Percentiles rank a stretch among this genome's conserved stretches.
phyloP scores from a whole-genome alignment of 1,140 invertebrate species.

The Macrobrachium rosenbergii region DNA sequence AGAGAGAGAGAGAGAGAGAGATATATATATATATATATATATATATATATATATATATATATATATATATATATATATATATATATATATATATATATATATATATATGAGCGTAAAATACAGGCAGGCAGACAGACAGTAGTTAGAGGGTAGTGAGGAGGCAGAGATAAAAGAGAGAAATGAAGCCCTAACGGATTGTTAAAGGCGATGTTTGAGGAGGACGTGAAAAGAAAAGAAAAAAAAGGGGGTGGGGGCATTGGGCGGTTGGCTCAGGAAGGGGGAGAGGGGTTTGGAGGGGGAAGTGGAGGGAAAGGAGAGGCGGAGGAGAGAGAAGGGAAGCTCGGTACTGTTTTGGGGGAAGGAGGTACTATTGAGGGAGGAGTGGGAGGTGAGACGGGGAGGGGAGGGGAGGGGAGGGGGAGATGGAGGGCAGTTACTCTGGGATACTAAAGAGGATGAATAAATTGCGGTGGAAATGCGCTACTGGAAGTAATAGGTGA shows the following conservation, averaged over 20 bases:
- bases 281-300: background rate
- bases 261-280: background rate
- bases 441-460: background rate
- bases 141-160: no score
- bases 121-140: no score
- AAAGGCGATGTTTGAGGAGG: background rate
- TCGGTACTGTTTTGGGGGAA: background rate
- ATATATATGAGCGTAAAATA: no score
- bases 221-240: background rate
- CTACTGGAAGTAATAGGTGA: background rate
- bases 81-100: no score
- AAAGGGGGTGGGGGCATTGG: background rate
- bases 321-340: background rate
- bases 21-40: no score
- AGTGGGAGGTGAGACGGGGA: background rate
- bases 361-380: background rate
- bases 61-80: no score
- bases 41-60: no score
- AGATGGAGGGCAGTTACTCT: background rate
- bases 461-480: background rate
- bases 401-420: background rate
- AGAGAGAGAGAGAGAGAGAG: no score
- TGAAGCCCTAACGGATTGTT: no score
- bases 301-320: background rate
- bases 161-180: no score